Evolutionary conservation across 2,797 vertebrate genomes (phyloP).

Genomic region (Molothrus aeneus): DNA sequence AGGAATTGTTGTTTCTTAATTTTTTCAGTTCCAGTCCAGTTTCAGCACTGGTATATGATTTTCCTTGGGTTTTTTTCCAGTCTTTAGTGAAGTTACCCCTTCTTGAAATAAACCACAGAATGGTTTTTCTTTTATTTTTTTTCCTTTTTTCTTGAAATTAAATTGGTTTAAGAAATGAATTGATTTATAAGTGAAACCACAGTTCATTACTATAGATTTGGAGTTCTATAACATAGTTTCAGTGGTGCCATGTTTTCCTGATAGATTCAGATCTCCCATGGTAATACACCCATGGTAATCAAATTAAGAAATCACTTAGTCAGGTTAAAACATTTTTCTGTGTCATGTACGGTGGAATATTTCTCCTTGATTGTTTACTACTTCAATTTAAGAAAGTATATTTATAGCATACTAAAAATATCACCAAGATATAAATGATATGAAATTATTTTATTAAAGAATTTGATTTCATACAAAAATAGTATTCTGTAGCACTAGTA

Average conservation of each 20-base stretch:
- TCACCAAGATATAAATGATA: conserved; percentile 62
- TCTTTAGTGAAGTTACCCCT: neutral
- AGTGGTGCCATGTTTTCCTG: neutral
- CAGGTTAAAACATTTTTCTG: neutral
- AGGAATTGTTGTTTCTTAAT: neutral
- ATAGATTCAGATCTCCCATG: neutral
- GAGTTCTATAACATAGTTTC: neutral
- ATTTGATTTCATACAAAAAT: conserved; percentile 77
- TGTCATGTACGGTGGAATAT: neutral
- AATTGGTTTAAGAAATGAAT: neutral
- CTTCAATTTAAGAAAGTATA: conserved; percentile 62
- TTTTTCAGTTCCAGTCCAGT: neutral
- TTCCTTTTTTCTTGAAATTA: neutral
- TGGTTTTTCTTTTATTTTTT: neutral
- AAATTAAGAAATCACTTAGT: neutral
- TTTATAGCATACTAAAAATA: conserved; percentile 73
- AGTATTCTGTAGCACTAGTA: conserved; percentile 72
- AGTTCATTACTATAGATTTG: neutral
- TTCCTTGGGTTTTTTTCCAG: neutral
- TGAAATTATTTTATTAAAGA: conserved; percentile 77
- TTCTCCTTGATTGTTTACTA: conserved; percentile 42
- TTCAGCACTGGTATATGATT: neutral
- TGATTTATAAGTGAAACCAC: neutral
- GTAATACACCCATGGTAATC: neutral
- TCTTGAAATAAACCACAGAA: neutral